phyloP scores from a whole-genome alignment of 2,888 invertebrate species.

The Aphodius granarius region DNA sequence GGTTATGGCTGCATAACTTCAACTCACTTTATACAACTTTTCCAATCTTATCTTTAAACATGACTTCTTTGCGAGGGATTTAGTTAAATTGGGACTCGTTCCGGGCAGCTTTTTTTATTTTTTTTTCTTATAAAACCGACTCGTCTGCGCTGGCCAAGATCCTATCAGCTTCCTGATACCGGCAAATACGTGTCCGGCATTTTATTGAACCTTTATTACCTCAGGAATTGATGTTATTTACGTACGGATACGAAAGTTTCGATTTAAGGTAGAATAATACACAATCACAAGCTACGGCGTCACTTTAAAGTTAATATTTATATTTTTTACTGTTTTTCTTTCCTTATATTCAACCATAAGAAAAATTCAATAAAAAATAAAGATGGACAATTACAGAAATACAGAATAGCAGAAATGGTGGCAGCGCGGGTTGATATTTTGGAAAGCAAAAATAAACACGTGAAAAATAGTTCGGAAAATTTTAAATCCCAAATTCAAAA shows the following conservation, averaged over 20 bases:
- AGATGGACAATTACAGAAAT: too few species aligned
- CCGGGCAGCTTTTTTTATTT: constrained; percentile 24
- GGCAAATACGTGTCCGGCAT: constrained; percentile 22
- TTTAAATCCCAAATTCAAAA: too few species aligned
- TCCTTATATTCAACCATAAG: too few species aligned
- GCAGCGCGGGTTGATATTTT: too few species aligned
- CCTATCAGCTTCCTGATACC: constrained; percentile 14
- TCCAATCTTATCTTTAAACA: constrained; percentile 59
- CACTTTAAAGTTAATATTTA: too few species aligned
- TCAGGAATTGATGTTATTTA: constrained; percentile 28
- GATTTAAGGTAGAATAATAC: too few species aligned
- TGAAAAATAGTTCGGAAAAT: too few species aligned
- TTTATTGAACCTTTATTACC: constrained; percentile 23
- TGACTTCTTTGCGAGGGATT: constrained; percentile 54
- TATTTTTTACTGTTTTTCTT: too few species aligned
- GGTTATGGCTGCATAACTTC: constrained; percentile 48
- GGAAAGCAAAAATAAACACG: too few species aligned
- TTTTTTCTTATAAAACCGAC: constrained; percentile 17
- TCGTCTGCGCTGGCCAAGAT: constrained; percentile 10
- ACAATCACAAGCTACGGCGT: too few species aligned
- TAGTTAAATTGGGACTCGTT: constrained; percentile 54
- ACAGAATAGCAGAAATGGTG: too few species aligned
- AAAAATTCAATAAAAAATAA: too few species aligned
- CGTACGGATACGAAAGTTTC: constrained; percentile 23
- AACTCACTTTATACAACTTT: constrained; percentile 56